Conservation (phyloP, 2,113 vertebrate genomes). For the Glaucidium brasilianum region DNA sequence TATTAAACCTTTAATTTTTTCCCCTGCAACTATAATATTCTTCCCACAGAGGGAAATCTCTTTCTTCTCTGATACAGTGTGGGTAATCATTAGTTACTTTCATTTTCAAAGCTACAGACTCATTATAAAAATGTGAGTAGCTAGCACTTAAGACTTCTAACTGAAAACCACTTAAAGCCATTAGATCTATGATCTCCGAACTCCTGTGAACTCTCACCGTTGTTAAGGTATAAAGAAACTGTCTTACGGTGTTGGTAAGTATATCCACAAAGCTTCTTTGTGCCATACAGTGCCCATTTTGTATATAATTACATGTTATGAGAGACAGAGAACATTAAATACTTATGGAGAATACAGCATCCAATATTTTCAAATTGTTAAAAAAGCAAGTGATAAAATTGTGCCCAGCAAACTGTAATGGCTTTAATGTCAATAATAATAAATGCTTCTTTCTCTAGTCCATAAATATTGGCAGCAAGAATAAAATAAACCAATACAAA, state of each 20-base stretch:
- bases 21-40: not conserved
- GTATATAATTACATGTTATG: not conserved
- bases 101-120: constrained; percentile 2
- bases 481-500: not conserved
- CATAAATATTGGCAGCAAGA: not conserved
- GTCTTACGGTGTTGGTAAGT: not conserved
- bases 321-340: not conserved
- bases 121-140: not conserved
- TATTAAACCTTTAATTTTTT: not conserved
- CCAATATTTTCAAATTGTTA: not conserved
- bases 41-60: not conserved
- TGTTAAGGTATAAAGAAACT: not conserved
- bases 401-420: not conserved
- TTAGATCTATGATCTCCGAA: not conserved
- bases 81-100: constrained; percentile 14
- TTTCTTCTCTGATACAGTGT: not conserved
- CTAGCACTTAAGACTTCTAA: not conserved
- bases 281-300: not conserved
- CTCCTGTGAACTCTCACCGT: not conserved
- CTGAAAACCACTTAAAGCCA: not conserved
- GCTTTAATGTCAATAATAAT: not conserved
- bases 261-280: not conserved
- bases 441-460: not conserved
- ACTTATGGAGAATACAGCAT: not conserved
- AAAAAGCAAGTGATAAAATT: not conserved